Conservation (phyloP, 2,888 invertebrate genomes). For the Sminthurinus aureus region DNA sequence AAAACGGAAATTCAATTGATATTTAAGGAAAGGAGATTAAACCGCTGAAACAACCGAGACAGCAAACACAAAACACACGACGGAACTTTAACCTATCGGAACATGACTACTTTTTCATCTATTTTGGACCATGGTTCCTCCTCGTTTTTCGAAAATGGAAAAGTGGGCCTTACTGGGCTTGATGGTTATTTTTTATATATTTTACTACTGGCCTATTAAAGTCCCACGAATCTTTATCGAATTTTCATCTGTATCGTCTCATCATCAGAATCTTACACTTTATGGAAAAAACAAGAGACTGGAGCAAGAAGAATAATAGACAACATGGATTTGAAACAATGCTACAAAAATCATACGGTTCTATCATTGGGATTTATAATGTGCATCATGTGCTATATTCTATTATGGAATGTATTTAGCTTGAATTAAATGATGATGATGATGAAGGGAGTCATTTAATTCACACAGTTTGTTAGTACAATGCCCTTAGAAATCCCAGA, state of each 20-base stretch:
- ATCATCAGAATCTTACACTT: too few species aligned
- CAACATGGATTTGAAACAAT: not conserved
- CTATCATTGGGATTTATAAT: not conserved
- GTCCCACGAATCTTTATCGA: conserved; percentile 50
- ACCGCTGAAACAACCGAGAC: too few species aligned
- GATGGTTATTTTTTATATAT: conserved; percentile 42
- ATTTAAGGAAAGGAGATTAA: too few species aligned
- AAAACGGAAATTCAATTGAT: too few species aligned
- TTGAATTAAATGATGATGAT: too few species aligned
- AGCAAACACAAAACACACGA: not conserved
- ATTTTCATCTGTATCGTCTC: not conserved
- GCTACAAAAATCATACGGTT: not conserved
- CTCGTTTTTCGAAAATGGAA: not conserved
- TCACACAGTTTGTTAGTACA: too few species aligned
- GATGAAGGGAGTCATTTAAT: too few species aligned
- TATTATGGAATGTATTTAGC: too few species aligned
- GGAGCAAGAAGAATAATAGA: not conserved
- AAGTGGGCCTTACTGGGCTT: conserved; percentile 58
- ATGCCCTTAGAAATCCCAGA: too few species aligned
- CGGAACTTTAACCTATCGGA: not conserved
- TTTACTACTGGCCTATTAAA: conserved; percentile 59
- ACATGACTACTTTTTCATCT: too few species aligned
- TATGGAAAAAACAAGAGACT: not conserved
- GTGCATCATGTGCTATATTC: too few species aligned
- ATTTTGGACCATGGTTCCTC: too few species aligned